Evolutionary conservation across 2,797 vertebrate species (phyloP).

Genomic region (Tachyglossus aculeatus): DNA sequence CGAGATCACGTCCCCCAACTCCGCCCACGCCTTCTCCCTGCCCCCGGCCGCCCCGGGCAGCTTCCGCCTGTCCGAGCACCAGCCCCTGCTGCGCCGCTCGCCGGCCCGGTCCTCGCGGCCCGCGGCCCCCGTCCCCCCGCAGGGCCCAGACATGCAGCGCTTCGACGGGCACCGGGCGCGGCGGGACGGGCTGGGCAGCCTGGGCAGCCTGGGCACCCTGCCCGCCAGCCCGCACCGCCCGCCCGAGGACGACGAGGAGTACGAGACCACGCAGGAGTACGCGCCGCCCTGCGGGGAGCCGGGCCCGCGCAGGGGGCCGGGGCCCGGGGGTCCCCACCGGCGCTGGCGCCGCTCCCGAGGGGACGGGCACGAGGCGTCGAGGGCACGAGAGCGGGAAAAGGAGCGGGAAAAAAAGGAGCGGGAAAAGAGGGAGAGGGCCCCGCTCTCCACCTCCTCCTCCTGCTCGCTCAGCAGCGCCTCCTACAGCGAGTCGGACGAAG

Average conservation of each 20-base stretch:
- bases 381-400: no score
- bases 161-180: slow-evolving; percentile 91
- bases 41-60: slow-evolving; percentile 88
- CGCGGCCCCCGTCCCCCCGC: slow-evolving; percentile 72
- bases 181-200: slow-evolving; percentile 87
- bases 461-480: slow-evolving; percentile 92
- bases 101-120: slow-evolving; percentile 80
- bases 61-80: slow-evolving; percentile 89
- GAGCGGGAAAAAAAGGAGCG: no score
- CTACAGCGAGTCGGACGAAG: slow-evolving; percentile 93
- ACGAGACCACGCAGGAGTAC: slow-evolving; percentile 97
- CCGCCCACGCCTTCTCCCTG: slow-evolving; percentile 90
- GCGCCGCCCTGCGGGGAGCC: slow-evolving; percentile 87
- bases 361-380: slow-evolving; percentile 91
- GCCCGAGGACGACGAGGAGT: slow-evolving; percentile 93
- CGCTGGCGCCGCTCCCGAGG: slow-evolving; percentile 93
- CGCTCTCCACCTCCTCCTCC: slow-evolving; percentile 92
- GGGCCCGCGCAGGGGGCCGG: slow-evolving; percentile 36
- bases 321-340: slow-evolving; percentile 86
- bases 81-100: slow-evolving; percentile 89
- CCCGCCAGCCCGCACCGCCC: slow-evolving; percentile 93
- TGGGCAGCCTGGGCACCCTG: slow-evolving; percentile 91
- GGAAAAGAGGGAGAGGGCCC: slow-evolving; percentile 89
- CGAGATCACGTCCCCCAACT: slow-evolving; percentile 95
- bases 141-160: slow-evolving; percentile 84